These are phyloP conservation scores for Urocyon cinereoargenteus DNA, from an alignment of 2,797 vertebrate genomes.

Conservation along the genomic window DNA sequence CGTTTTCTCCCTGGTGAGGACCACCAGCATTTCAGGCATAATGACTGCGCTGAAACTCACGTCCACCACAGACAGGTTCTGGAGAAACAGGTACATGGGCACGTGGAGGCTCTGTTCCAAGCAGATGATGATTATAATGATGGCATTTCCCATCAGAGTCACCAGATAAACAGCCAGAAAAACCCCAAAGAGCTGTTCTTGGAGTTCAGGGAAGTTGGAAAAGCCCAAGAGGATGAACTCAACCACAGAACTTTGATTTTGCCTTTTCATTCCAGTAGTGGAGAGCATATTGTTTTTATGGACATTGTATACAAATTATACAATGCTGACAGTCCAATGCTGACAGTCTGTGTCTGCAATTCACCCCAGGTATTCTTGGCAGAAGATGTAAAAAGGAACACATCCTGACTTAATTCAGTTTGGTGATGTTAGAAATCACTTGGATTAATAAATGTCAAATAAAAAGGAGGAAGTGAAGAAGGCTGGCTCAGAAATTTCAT, in stretches of 20 bases:
- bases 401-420: neutral
- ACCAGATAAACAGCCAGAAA: slow-evolving; percentile 67
- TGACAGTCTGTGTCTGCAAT: neutral
- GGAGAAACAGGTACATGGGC: slow-evolving; percentile 79
- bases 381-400: neutral
- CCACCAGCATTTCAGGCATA: slow-evolving; percentile 75
- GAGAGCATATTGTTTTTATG: neutral
- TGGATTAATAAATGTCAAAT: neutral
- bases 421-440: neutral
- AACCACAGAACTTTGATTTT: slow-evolving; percentile 61
- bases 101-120: slow-evolving; percentile 62
- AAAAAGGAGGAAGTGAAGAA: neutral
- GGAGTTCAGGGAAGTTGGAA: slow-evolving; percentile 64
- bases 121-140: slow-evolving; percentile 61
- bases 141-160: slow-evolving; percentile 73
- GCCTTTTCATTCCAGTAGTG: slow-evolving; percentile 5
- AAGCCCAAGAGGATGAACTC: slow-evolving; percentile 77
- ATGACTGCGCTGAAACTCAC: slow-evolving; percentile 65
- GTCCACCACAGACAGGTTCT: slow-evolving; percentile 75
- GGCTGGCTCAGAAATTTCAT: neutral
- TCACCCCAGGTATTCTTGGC: neutral
- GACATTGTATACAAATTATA: neutral
- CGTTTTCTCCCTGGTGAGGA: neutral
- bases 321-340: neutral
- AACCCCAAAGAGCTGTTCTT: slow-evolving; percentile 35